phyloP scores from a whole-genome alignment of 2,797 vertebrate genomes.

The Sus cebifrons region DNA sequence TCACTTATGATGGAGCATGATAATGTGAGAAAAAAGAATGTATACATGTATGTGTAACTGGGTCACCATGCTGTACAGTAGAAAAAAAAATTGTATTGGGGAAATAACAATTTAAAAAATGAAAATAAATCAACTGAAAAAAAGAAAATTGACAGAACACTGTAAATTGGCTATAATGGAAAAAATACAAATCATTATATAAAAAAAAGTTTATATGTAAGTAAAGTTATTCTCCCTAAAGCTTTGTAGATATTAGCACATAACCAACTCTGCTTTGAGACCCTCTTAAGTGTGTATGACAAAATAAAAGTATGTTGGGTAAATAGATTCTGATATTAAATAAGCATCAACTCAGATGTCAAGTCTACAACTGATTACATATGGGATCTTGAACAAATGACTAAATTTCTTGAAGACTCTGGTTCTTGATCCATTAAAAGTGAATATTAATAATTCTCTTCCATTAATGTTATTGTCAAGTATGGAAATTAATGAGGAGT shows the following conservation, averaged over 20 bases:
- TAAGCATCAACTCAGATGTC: constrained; percentile 7
- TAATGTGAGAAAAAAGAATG: too few species aligned
- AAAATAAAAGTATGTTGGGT: neutral
- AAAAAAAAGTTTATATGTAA: too few species aligned
- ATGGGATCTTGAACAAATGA: neutral
- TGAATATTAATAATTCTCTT: neutral
- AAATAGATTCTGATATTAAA: neutral
- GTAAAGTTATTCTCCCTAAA: neutral
- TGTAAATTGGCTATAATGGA: too few species aligned
- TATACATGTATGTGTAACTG: too few species aligned
- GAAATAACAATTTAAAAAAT: too few species aligned
- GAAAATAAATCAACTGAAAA: too few species aligned
- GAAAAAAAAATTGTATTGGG: too few species aligned
- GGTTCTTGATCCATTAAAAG: neutral
- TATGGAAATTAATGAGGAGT: neutral
- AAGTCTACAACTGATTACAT: neutral
- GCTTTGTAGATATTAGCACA: neutral
- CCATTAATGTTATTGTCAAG: neutral
- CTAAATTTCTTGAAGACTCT: neutral
- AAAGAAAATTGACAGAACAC: too few species aligned
- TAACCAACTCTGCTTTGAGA: neutral
- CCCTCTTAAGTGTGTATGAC: neutral
- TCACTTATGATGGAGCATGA: too few species aligned
- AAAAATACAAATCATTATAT: too few species aligned
- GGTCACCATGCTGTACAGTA: too few species aligned